Evolutionary conservation across 2,888 invertebrate species (phyloP), one percentile per base, ranked within the genome.

Genomic region (Agrotis exclamationis): DNA sequence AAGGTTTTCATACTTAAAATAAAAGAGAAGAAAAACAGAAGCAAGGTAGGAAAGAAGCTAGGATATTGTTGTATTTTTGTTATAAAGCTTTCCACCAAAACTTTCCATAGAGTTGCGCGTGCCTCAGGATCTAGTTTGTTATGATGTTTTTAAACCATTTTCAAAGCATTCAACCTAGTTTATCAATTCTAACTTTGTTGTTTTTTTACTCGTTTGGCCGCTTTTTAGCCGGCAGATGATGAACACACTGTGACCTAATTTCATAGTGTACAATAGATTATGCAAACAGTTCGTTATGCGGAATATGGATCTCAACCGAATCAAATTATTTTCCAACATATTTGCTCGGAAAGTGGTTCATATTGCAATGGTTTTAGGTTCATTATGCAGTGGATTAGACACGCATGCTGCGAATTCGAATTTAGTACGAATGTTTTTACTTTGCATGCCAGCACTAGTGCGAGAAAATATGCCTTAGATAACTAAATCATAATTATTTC

Each of bases 201-300:
- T 28, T 39, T 53, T 65, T 70, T 78, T 69, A 77, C 65, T 70
- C 63, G 58, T 82, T 76, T 59, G 70, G 54, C 77, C 77, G 82
- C 78, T 82, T 72, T 70, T 79, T 63, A 63, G 62, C 18, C 58
- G 77, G 48, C 82, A 82, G 73, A 79, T 82, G 78, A 82, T 77
- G 65, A 77, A 68, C 78, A 82, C 56, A 63, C 56, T 68, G 79
- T 66, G 82, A 54, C 78, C 79, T 82, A 82, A 82, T 82, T 82
- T 79, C 67, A 16, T 39, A 50, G 57, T 50, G 54, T 71, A 83
- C 77, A 83, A 79, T 79, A 39, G 51, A 72, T 70, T 66, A 72
- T 79, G 76, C 76, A 72, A 79, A 79, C 70, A 60, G 54, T 58
- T 68, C 44, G 58, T 59, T 82, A 54, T 67, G 65, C 66, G 66